phyloP scores from a whole-genome alignment of 2,113 vertebrate genomes.

The Etia nguti region DNA sequence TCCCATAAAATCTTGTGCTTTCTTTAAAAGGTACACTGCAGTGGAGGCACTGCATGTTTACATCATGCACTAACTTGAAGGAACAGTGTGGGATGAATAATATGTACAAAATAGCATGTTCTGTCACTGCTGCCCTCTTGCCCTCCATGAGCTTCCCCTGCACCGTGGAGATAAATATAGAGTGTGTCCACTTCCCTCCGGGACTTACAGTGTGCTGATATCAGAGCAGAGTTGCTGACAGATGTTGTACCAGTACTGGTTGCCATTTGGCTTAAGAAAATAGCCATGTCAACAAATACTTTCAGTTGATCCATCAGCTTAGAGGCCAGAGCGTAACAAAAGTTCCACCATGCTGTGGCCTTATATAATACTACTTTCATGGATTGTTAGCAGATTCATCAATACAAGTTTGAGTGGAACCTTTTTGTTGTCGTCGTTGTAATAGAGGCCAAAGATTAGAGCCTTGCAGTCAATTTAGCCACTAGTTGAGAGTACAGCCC shows the following conservation, averaged over 20 bases:
- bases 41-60: not conserved
- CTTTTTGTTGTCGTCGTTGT: not conserved
- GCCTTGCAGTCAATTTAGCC: not conserved
- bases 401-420: conserved; percentile 26
- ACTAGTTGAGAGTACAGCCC: not conserved
- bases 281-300: conserved; percentile 62
- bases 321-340: conserved; percentile 22
- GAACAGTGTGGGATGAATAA: not conserved
- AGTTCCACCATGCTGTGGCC: not conserved
- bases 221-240: conserved; percentile 54
- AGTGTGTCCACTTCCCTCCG: conserved; percentile 7
- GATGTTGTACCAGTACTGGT: conserved; percentile 37
- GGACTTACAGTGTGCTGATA: conserved; percentile 22
- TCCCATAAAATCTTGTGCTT: not conserved
- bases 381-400: conserved; percentile 40
- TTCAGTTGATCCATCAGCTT: conserved; percentile 67
- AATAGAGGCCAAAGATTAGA: conserved; percentile 10
- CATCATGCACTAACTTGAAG: not conserved
- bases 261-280: conserved; percentile 58
- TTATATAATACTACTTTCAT: conserved; percentile 3
- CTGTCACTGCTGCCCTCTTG: conserved; percentile 10
- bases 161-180: conserved; percentile 32
- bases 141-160: conserved; percentile 10
- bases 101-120: conserved; percentile 13
- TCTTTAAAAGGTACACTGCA: not conserved